Evolutionary conservation across 2,888 invertebrate species (phyloP), one percentile per base, ranked within the genome.

Genomic region (Cynaeus angustus): DNA sequence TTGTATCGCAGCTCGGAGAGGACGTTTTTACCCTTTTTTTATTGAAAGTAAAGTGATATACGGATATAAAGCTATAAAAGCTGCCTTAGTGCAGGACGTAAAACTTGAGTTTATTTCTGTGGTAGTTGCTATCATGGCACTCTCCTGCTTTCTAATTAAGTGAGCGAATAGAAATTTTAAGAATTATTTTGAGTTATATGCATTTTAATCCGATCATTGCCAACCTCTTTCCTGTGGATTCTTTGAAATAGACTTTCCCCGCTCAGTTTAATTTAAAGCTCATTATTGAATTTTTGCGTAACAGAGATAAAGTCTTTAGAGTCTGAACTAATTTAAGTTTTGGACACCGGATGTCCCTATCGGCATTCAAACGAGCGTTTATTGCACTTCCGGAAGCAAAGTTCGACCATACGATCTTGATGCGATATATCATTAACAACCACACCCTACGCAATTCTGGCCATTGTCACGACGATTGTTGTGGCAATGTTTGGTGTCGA

Each of bases 401-500:
- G 45, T 65, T 65, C 33, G 55, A 55, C 12, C 37, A 58, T 37
- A 50, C 66, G 66, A 58, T 46, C 68, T 55, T 53, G 43, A 55
- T 46, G 61, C 64, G 64, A 68, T 71, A 67, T 71, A 71, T 68
- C 71, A 71, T 71, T 68, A 68, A 26, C 61, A 37, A 66, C 59
- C 58, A 30, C 45, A 64, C 67, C 53, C 64, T 58, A 30, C 56
- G 67, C 59, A 76, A 74, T 77, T 77, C 70, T 43, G 53, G 64
- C 71, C 69, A 77, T 77, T 77, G 77, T 77, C 64, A 16, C 53
- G 71, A 72, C 70, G 73, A 76, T 74, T 75, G 75, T 77, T 68
- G 68, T 68, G 73, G 71, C 66, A 71, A 73, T 72, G 74, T 77
- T 75, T 73, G 72, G 75, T 75, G 72, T 75, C 66, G 74, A 75